Evolutionary conservation across 1,140 invertebrate species (phyloP).

Genomic region (Wasmannia auropunctata): DNA sequence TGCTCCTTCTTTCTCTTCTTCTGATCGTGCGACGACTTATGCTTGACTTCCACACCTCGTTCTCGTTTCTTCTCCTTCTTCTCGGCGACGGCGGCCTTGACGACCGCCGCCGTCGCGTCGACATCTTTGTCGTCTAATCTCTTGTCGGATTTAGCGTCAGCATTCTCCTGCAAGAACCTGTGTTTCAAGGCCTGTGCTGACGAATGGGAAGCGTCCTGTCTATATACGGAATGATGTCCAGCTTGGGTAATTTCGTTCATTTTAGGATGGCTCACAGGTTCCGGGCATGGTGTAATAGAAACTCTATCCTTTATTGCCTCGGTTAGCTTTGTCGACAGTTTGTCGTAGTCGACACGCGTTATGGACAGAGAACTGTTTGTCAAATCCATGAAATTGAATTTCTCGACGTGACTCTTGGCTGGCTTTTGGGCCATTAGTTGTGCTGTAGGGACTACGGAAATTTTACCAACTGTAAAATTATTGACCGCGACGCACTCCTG

Average conservation of each 20-base stretch:
- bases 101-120: constrained; percentile 25
- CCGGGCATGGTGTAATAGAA: constrained; percentile 80
- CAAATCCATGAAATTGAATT: constrained; percentile 79
- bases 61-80: constrained; percentile 79
- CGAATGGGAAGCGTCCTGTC: constrained; percentile 66
- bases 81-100: constrained; percentile 75
- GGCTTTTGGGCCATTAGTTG: constrained; percentile 78
- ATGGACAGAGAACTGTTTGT: constrained; percentile 80
- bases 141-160: constrained; percentile 66
- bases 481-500: constrained; percentile 61
- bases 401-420: constrained; percentile 72
- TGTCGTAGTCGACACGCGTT: constrained; percentile 81
- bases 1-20: constrained; percentile 77
- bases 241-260: constrained; percentile 65
- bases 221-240: constrained; percentile 70
- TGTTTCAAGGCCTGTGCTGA: constrained; percentile 71
- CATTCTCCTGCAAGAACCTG: constrained; percentile 72
- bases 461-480: constrained; percentile 75
- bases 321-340: constrained; percentile 65
- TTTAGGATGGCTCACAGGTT: constrained; percentile 65
- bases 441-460: constrained; percentile 78
- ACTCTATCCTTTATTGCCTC: constrained; percentile 81
- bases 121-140: constrained; percentile 63
- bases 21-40: constrained; percentile 74
- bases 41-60: constrained; percentile 75